These are phyloP conservation scores for Ellobius talpinus DNA, from an alignment of 2,113 vertebrate genomes.

Conservation along the genomic window DNA sequence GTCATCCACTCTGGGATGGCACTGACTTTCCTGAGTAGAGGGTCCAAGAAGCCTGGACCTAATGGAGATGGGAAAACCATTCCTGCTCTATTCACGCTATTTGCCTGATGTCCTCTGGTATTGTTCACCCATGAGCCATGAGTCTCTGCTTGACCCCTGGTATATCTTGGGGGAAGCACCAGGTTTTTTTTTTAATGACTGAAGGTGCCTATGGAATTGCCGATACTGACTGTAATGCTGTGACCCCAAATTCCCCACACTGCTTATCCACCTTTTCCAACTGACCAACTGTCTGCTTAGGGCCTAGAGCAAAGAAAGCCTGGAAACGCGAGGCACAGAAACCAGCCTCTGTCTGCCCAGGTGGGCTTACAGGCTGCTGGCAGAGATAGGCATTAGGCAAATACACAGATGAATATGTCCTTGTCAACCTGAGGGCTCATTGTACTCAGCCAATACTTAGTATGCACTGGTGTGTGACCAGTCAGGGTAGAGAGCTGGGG, in stretches of 20 bases:
- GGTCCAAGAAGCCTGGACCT: neutral
- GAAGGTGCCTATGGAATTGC: accelerated
- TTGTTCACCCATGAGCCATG: neutral
- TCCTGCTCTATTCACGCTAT: too few relatives aligned
- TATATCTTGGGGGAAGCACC: neutral
- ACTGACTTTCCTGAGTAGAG: neutral
- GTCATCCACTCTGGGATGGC: neutral
- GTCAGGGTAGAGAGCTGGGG: neutral
- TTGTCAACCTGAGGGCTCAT: neutral
- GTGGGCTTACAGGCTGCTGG: neutral
- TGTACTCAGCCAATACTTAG: too few relatives aligned
- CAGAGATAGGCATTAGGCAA: neutral
- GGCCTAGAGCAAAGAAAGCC: neutral
- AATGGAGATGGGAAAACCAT: neutral
- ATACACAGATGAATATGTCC: neutral
- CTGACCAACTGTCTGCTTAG: neutral
- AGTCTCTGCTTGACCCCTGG: neutral
- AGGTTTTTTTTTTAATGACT: neutral
- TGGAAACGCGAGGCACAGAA: neutral
- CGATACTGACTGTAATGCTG: accelerated
- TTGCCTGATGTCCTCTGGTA: neutral
- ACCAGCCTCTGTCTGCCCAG: neutral
- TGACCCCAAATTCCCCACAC: accelerated
- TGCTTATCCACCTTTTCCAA: neutral
- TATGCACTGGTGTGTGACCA: neutral